These are phyloP conservation scores for Paguma larvata DNA, from an alignment of 2,797 vertebrate genomes.

Conservation along the genomic window DNA sequence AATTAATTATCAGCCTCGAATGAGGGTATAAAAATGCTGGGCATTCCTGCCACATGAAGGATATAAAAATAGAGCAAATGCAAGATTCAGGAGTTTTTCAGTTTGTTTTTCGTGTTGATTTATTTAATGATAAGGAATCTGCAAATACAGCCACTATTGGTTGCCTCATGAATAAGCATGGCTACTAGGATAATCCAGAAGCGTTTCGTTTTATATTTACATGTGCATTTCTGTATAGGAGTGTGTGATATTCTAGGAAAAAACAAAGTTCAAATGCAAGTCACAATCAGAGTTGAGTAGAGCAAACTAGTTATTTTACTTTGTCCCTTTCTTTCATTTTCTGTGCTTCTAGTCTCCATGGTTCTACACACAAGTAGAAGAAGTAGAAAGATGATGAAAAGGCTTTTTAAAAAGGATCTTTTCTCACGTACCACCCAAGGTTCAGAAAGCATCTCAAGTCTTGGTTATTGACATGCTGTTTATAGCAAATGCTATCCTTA, in stretches of 20 bases:
- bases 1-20: neutral
- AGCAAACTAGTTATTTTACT: neutral
- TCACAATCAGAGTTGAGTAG: neutral
- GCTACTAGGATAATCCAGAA: neutral
- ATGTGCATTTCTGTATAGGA: neutral
- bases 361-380: neutral
- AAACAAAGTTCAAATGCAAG: neutral
- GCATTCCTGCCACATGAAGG: neutral
- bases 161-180: neutral
- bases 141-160: neutral
- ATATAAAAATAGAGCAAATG: neutral
- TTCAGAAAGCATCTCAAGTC: neutral
- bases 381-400: neutral
- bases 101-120: neutral
- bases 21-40: neutral
- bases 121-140: neutral
- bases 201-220: neutral
- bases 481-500: neutral
- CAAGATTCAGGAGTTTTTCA: neutral
- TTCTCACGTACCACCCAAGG: neutral
- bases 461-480: neutral
- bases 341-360: neutral
- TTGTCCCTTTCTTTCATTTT: neutral
- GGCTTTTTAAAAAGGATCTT: neutral
- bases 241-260: neutral